A percentile compares a stretch with the other conserved stretches of the same genome.
Conservation (phyloP, 2,113 vertebrate species). For the Takifugu bimaculatus region DNA sequence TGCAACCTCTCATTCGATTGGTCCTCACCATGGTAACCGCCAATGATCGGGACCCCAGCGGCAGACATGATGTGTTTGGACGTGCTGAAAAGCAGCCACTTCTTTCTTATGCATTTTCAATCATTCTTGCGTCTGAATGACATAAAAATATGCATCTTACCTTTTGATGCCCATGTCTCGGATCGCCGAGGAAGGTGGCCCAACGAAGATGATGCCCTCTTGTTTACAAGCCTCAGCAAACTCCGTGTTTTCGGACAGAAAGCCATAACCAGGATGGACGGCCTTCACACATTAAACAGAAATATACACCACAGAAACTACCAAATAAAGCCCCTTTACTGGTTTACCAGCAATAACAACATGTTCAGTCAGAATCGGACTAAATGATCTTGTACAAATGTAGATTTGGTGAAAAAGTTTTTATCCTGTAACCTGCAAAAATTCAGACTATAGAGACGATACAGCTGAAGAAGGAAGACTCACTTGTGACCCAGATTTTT, state of each 20-base stretch:
- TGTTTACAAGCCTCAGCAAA: conserved; percentile 94
- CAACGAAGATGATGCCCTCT: conserved; percentile 93
- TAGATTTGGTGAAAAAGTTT: too few species aligned
- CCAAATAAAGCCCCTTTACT: too few species aligned
- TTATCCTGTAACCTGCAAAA: too few species aligned
- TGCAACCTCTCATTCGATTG: conserved; percentile 84
- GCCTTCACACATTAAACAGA: conserved; percentile 73
- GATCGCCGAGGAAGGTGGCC: conserved; percentile 94
- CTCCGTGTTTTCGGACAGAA: conserved; percentile 96
- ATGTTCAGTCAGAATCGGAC: too few species aligned
- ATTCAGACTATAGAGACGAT: too few species aligned
- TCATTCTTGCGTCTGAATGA: too few species aligned
- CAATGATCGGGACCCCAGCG: conserved; percentile 92
- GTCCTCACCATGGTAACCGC: conserved; percentile 95
- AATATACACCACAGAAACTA: too few species aligned
- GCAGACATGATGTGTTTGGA: conserved; percentile 98
- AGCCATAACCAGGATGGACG: conserved; percentile 96
- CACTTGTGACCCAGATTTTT: conserved; percentile 85
- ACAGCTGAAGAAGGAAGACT: conserved; percentile 1
- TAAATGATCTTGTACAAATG: too few species aligned
- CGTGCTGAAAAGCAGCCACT: conserved; percentile 74
- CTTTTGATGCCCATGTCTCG: conserved; percentile 99
- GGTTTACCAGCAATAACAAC: too few species aligned
- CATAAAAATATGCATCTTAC: conserved; percentile 57
- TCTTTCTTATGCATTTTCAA: neutral